Evolutionary conservation across 1,140 invertebrate genomes (phyloP).

Genomic region (Vollenhovia emeryi): DNA sequence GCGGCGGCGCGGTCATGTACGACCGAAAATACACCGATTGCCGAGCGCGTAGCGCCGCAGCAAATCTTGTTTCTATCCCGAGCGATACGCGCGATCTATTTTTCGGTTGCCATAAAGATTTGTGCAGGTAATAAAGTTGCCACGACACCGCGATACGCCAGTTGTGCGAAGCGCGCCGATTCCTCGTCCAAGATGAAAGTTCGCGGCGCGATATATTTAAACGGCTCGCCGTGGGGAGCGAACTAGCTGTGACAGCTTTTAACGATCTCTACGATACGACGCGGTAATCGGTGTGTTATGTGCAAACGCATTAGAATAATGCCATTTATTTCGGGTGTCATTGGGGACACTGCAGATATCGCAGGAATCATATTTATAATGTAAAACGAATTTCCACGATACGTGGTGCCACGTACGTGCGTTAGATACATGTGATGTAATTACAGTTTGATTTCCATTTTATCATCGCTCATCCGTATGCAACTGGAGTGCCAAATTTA

Average conservation of each 20-base stretch:
- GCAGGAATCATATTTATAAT: conserved; percentile 33
- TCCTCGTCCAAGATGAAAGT: neutral
- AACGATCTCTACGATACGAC: neutral
- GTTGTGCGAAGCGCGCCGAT: neutral
- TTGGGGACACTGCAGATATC: neutral
- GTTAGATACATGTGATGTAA: conserved; percentile 22
- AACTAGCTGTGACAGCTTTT: neutral
- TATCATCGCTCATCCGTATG: conserved; percentile 23
- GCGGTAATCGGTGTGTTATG: neutral
- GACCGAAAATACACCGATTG: conserved; percentile 20
- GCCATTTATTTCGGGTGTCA: conserved; percentile 44
- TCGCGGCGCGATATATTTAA: neutral
- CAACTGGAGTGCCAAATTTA: neutral
- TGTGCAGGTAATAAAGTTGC: conserved; percentile 34
- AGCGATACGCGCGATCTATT: conserved; percentile 12
- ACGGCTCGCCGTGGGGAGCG: neutral
- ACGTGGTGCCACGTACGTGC: neutral
- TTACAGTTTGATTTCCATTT: conserved; percentile 49
- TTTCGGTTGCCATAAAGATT: conserved; percentile 28
- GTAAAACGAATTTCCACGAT: conserved; percentile 28
- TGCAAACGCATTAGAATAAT: conserved; percentile 22
- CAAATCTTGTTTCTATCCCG: conserved; percentile 44
- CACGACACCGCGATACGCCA: neutral
- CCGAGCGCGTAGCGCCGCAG: neutral
- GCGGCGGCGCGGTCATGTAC: neutral